Percentiles rank a stretch among this genome's conserved stretches.
phyloP scores from a whole-genome alignment of 2,797 vertebrate species.

The Sebastes oblongus region DNA sequence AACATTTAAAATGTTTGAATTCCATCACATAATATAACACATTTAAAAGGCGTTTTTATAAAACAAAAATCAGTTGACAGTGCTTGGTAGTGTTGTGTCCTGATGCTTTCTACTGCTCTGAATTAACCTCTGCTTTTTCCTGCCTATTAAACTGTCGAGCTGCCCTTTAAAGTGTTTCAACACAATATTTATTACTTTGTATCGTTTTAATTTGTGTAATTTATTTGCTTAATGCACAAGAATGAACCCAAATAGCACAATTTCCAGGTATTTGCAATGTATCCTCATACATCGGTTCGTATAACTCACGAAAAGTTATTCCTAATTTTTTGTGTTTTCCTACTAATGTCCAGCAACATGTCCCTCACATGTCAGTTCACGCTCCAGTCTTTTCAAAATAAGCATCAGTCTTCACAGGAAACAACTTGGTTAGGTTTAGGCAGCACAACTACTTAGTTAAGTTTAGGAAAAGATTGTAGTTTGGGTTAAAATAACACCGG shows the following conservation, averaged over 20 bases:
- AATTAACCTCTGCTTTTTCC: not conserved
- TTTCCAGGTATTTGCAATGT: not conserved
- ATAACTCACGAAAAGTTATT: too few relatives aligned
- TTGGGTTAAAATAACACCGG: too few relatives aligned
- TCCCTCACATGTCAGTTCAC: too few relatives aligned
- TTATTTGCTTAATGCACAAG: not conserved
- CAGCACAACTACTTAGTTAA: too few relatives aligned
- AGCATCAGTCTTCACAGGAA: too few relatives aligned
- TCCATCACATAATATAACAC: conserved; percentile 9
- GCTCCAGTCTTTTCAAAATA: too few relatives aligned
- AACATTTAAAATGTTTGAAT: conserved; percentile 1
- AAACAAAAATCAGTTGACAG: not conserved
- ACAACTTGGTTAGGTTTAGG: too few relatives aligned
- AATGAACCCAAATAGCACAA: not conserved
- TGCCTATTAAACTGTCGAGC: not conserved
- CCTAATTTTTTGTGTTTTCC: too few relatives aligned
- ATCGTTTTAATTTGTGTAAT: not conserved
- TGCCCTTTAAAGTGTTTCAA: not conserved
- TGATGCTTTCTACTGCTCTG: not conserved
- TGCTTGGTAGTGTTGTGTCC: not conserved
- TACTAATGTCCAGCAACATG: too few relatives aligned
- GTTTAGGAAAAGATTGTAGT: too few relatives aligned
- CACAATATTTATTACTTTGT: not conserved
- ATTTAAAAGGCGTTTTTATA: not conserved
- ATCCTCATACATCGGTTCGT: too few relatives aligned